Evolutionary conservation across 2,113 vertebrate genomes (phyloP).

Genomic region (Potamarius usumacintae): DNA sequence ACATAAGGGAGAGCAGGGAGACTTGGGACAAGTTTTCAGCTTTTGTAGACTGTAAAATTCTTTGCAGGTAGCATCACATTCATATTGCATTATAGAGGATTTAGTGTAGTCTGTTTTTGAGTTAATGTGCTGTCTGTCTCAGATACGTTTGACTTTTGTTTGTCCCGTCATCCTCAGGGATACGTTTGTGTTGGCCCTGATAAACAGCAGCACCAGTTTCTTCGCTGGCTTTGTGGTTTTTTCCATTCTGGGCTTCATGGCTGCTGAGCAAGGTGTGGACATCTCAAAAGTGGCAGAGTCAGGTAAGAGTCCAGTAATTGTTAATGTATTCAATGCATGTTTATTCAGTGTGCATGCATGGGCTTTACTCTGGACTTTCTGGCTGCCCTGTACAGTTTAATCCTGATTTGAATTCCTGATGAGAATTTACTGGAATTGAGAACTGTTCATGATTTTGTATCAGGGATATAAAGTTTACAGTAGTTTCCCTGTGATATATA

Average conservation of each 20-base stretch:
- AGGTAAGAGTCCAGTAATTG: constrained; percentile 61
- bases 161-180: constrained; percentile 63
- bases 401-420: background rate
- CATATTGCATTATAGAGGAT: no score
- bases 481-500: no score
- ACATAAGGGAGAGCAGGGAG: no score
- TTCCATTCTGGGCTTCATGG: constrained; percentile 81
- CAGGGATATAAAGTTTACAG: no score
- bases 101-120: no score
- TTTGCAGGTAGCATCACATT: no score
- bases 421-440: background rate
- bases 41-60: no score
- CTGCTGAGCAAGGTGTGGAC: constrained; percentile 75
- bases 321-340: constrained; percentile 11
- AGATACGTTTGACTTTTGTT: constrained; percentile 1
- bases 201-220: constrained; percentile 80
- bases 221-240: constrained; percentile 80
- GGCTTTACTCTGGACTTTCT: background rate
- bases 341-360: background rate
- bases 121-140: no score
- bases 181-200: constrained; percentile 74
- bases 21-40: no score
- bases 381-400: background rate
- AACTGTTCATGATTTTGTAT: constrained; percentile 23
- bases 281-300: constrained; percentile 78